Conservation (phyloP, 2,113 vertebrate species). For the Furnarius figulus region DNA sequence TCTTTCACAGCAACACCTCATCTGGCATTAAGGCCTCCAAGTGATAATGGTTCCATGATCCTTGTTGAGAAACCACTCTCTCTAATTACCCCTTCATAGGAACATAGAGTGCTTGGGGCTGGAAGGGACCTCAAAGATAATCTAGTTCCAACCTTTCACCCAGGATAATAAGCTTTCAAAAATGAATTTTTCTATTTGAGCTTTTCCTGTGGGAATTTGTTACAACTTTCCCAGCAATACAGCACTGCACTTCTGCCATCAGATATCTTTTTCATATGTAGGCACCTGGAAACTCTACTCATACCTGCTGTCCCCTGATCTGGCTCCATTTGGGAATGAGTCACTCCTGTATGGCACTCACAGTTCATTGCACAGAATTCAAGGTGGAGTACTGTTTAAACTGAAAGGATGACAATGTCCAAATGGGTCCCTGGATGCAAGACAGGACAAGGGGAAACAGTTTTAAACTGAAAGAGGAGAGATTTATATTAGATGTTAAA, state of each 20-base stretch:
- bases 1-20: not conserved
- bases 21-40: not conserved
- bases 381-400: not conserved
- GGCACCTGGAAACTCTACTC: not conserved
- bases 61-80: not conserved
- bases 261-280: accelerated
- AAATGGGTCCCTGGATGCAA: not conserved
- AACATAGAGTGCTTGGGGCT: not conserved
- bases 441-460: too few species aligned
- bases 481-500: not conserved
- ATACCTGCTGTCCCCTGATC: not conserved
- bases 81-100: not conserved
- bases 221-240: not conserved
- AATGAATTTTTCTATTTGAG: not conserved
- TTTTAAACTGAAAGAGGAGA: not conserved
- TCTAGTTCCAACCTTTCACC: not conserved
- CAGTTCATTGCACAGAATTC: not conserved
- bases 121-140: not conserved
- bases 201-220: not conserved
- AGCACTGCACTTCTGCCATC: not conserved
- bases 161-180: not conserved
- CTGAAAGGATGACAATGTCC: accelerated
- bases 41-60: not conserved
- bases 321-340: accelerated
- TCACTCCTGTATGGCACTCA: accelerated